These are phyloP conservation scores for Drosophila leonis DNA, from an alignment of 2,888 invertebrate genomes.

Conservation along the genomic window DNA sequence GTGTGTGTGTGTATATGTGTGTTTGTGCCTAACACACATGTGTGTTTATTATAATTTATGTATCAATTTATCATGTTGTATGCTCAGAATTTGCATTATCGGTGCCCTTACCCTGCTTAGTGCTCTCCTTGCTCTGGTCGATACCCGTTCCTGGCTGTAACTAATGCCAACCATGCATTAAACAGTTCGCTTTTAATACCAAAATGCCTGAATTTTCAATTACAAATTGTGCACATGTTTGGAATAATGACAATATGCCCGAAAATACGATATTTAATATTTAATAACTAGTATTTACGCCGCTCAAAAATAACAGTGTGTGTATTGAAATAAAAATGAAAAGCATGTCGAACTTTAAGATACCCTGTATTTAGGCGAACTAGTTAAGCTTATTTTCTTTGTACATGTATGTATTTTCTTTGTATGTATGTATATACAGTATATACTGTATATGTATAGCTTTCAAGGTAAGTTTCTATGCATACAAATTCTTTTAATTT, in stretches of 20 bases:
- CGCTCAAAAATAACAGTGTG: not conserved
- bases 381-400: not conserved
- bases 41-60: slow-evolving; percentile 77
- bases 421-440: too few species aligned
- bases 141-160: slow-evolving; percentile 29
- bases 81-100: slow-evolving; percentile 35
- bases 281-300: slow-evolving; percentile 36
- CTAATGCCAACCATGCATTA: slow-evolving; percentile 59
- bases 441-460: too few species aligned
- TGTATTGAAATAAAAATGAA: not conserved
- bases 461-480: too few species aligned
- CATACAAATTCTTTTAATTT: not conserved
- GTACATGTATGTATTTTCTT: too few species aligned
- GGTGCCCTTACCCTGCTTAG: not conserved
- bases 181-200: slow-evolving; percentile 59
- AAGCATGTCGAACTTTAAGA: not conserved
- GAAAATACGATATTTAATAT: slow-evolving; percentile 56
- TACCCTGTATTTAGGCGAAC: not conserved
- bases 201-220: slow-evolving; percentile 72
- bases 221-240: slow-evolving; percentile 58
- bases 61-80: slow-evolving; percentile 75
- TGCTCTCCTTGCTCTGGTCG: not conserved
- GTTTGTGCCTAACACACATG: slow-evolving; percentile 33
- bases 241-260: slow-evolving; percentile 38
- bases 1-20: slow-evolving; percentile 6